Percentiles rank a stretch among this genome's conserved stretches.
These are phyloP conservation scores for Megaceryle maxima DNA, from an alignment of 2,113 vertebrate species.

Conservation along the genomic window DNA sequence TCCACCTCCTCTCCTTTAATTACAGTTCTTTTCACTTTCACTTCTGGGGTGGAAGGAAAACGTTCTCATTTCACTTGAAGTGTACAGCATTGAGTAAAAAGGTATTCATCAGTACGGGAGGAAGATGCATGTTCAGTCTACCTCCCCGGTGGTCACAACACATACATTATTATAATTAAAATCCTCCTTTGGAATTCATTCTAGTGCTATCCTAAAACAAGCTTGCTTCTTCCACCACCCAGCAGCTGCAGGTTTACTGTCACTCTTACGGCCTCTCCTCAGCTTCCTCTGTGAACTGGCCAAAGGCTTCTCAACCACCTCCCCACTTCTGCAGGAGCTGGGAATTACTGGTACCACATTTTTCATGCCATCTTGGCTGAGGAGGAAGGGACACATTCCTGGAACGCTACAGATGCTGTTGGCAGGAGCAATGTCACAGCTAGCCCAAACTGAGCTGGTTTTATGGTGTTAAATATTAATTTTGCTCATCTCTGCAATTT, in stretches of 20 bases:
- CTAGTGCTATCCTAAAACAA: not conserved
- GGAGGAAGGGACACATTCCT: not conserved
- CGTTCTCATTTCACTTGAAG: not conserved
- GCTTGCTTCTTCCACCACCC: not conserved
- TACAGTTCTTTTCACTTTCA: not conserved
- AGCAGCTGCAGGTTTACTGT: not conserved
- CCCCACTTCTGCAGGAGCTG: not conserved
- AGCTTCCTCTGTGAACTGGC: not conserved
- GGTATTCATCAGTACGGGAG: rapidly evolving
- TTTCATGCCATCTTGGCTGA: not conserved
- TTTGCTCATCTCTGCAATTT: not conserved
- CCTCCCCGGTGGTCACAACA: not conserved
- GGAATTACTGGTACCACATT: not conserved
- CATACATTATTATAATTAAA: not conserved
- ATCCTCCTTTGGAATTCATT: not conserved
- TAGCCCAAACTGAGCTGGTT: not conserved
- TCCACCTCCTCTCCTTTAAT: not conserved
- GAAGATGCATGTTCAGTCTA: not conserved
- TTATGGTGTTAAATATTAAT: constrained; percentile 16
- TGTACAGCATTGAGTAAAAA: not conserved
- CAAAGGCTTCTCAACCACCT: not conserved
- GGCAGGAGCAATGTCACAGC: not conserved
- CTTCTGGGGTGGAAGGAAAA: not conserved
- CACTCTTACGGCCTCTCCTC: not conserved
- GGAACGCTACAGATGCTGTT: not conserved